Evolutionary conservation across 2,797 vertebrate species (phyloP).

Genomic region (Carduelis carduelis): DNA sequence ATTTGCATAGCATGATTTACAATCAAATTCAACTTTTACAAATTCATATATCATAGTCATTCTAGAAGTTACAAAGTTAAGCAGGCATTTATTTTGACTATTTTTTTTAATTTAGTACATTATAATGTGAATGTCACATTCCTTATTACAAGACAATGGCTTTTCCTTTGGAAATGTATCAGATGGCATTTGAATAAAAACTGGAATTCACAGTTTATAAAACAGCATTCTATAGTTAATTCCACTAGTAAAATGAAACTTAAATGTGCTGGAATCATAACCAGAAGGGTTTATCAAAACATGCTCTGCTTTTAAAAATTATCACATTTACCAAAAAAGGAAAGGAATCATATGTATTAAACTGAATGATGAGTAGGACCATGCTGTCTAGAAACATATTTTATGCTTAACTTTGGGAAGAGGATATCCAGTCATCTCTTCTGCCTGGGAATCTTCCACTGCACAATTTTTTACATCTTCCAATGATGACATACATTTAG

Average conservation of each 20-base stretch:
- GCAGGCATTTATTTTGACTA: neutral
- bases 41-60: neutral
- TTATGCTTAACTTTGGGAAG: neutral
- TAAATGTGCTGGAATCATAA: neutral
- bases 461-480: neutral
- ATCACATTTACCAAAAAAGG: neutral
- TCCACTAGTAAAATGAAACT: neutral
- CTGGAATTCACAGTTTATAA: neutral
- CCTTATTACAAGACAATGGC: neutral
- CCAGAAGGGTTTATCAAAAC: neutral
- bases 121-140: neutral
- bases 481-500: neutral
- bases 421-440: neutral
- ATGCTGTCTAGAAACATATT: neutral
- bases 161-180: neutral
- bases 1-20: neutral
- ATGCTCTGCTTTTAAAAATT: neutral
- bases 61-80: neutral
- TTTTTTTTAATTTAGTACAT: neutral
- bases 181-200: neutral
- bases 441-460: neutral
- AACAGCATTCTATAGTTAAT: constrained; percentile 2
- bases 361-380: neutral
- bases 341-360: neutral
- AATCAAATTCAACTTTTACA: neutral